Evolutionary conservation across 2,888 invertebrate species (phyloP).

Genomic region (Petrolisthes manimaculis): DNA sequence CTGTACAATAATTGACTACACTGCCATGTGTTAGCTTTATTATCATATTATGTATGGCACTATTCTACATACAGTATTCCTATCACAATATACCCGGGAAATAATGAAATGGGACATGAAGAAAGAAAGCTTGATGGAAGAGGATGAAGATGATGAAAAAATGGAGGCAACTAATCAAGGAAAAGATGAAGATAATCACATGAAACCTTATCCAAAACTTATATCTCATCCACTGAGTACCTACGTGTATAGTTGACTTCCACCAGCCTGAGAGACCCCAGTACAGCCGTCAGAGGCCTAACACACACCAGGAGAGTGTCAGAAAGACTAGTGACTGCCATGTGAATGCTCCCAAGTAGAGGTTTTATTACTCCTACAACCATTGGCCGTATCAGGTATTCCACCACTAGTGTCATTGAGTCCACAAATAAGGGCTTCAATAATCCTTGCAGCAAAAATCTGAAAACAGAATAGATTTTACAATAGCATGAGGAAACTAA

Average conservation of each 20-base stretch:
- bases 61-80: no score
- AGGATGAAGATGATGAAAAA: no score
- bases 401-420: constrained; percentile 35
- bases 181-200: no score
- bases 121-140: no score
- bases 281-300: constrained; percentile 24
- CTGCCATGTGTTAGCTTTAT: no score
- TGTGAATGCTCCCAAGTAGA: constrained; percentile 32
- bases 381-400: constrained; percentile 43
- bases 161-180: no score
- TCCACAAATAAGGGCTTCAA: constrained; percentile 40
- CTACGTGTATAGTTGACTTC: constrained; percentile 44
- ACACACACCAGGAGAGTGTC: constrained; percentile 42
- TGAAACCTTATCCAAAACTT: not conserved
- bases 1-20: no score
- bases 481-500: no score
- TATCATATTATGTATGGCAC: no score
- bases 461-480: constrained; percentile 2
- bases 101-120: no score
- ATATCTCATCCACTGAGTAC: constrained; percentile 48
- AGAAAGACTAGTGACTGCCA: constrained; percentile 22
- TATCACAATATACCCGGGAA: no score
- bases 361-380: constrained; percentile 36
- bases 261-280: constrained; percentile 44
- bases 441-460: constrained; percentile 42